Evolutionary conservation across 2,113 vertebrate genomes (phyloP), one percentile per base, ranked within the genome.

Genomic region (Sorex araneus): DNA sequence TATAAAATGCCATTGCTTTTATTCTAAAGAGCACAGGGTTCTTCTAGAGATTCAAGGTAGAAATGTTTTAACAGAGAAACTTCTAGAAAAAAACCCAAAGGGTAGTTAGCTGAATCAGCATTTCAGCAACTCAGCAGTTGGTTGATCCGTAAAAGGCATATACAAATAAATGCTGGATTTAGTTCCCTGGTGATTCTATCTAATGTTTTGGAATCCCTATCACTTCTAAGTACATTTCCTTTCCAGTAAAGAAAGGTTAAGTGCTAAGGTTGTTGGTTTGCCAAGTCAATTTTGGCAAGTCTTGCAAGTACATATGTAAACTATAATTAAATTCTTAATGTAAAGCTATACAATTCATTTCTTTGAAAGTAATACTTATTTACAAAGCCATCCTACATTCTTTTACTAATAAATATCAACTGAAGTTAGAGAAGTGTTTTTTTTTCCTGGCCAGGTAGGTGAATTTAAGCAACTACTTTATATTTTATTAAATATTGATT

Each of bases 311-410:
- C 70, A 54, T 73, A 79, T 63, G 71, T 90, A 90, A 93, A 90
- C 63, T 90, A 36, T 93, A 95, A 96, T 94, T 95, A 95, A 94
- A 92, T 95, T 88, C 83, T 95, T 90, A 89, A 93, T 80, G 47
- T 80, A 86, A 74, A 95, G 63, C 75, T 83, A 47, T 88, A 73
- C 73, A 95, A 54, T 79, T 94, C 47, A 77, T 45, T 94, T 79
- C 85, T 91, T 79, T 96, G 90, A 88, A 95, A 84, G 81, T 66
- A 94, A 88, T 86, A 75, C 85, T 91, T 85, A 95, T 76, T 76
- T 91, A 86, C 47, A 90, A 90, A 94, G 67, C 70, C 34, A 75
- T 71, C 15, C 40, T 78, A 77, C 28, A 66, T 87, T 96, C 28
- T 93, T 94, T 67, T 71, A 63, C 84, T 94, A 93, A 60, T 67